These are phyloP conservation scores for Phylloscopus whistleri DNA, from an alignment of 2,113 vertebrate genomes.

Conservation along the genomic window DNA sequence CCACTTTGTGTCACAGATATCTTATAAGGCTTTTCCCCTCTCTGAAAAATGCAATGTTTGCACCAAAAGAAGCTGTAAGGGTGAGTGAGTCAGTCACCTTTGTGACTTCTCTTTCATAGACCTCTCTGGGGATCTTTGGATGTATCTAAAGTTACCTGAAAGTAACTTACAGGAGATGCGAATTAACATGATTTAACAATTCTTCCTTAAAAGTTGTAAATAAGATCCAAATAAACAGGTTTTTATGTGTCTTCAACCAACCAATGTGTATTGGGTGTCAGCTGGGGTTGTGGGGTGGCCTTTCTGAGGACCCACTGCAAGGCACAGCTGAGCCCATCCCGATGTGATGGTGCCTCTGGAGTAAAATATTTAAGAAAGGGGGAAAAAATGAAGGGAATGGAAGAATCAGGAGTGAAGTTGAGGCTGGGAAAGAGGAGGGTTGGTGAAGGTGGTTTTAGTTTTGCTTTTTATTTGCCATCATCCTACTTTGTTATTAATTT, in stretches of 20 bases:
- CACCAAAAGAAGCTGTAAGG: fast-evolving
- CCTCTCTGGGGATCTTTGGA: background rate
- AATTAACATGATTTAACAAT: background rate
- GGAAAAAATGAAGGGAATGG: background rate
- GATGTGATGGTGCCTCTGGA: background rate
- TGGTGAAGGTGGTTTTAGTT: background rate
- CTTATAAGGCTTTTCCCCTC: background rate
- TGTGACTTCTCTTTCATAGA: background rate
- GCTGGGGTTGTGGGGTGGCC: background rate
- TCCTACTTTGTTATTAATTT: background rate
- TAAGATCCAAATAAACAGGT: background rate
- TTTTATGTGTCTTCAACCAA: background rate
- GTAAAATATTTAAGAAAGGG: background rate
- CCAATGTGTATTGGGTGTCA: background rate
- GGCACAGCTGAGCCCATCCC: background rate
- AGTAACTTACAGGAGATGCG: background rate
- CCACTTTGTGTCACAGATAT: background rate
- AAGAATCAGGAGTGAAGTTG: background rate
- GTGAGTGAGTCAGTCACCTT: background rate
- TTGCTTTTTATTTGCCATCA: background rate
- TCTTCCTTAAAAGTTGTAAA: background rate
- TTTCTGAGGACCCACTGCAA: background rate
- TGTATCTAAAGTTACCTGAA: background rate
- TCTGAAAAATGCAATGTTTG: background rate
- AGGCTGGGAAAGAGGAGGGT: background rate